Evolutionary conservation across 2,113 vertebrate genomes (phyloP).

Genomic region (Chaetops frenatus): DNA sequence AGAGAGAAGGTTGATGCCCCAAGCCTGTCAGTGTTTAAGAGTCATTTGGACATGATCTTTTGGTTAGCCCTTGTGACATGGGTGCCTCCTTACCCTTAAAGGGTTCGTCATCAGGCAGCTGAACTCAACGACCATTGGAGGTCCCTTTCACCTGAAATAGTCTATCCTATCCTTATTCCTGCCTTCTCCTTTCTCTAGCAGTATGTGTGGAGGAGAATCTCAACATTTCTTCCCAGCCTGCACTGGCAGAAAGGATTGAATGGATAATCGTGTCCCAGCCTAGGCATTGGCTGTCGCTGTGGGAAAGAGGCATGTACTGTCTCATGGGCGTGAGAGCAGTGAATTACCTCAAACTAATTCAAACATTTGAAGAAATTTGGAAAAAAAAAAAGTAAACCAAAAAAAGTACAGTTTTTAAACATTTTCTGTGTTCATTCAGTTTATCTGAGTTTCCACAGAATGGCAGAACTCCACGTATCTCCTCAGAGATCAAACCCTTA

Average conservation of each 20-base stretch:
- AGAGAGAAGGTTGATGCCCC: background rate
- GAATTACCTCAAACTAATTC: background rate
- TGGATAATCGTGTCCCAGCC: background rate
- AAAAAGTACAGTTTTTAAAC: background rate
- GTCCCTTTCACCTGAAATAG: background rate
- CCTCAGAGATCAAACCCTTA: background rate
- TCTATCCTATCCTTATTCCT: background rate
- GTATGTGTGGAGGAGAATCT: background rate
- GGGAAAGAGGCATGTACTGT: fast-evolving
- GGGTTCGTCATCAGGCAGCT: background rate
- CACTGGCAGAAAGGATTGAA: background rate
- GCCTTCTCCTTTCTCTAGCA: background rate
- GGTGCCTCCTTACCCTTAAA: background rate
- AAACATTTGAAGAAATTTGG: background rate
- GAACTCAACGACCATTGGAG: fast-evolving
- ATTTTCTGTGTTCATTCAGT: background rate
- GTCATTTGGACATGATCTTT: background rate
- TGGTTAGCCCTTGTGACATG: background rate
- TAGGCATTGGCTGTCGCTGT: background rate
- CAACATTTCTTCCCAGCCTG: background rate
- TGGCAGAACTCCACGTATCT: background rate
- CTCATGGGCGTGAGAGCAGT: background rate
- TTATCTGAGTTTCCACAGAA: background rate
- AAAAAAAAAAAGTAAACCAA: background rate
- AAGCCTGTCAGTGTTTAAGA: background rate